A percentile compares a stretch with the other conserved stretches of the same genome.
Conservation (phyloP, 2,797 vertebrate species). For the Malacoctenus gilli region DNA sequence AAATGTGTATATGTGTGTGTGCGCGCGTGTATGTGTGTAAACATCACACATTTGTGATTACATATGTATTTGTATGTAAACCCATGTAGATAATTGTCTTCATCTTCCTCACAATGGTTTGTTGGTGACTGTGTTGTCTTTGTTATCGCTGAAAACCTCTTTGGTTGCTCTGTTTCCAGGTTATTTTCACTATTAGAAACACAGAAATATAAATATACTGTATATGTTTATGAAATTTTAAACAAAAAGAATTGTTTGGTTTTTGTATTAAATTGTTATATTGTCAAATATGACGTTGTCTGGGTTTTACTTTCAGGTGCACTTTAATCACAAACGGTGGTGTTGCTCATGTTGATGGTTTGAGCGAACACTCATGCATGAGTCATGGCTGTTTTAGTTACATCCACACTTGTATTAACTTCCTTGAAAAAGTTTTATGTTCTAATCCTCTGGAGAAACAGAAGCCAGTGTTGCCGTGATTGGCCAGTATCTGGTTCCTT, state of each 20-base stretch:
- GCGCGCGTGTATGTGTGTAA: conserved; percentile 50
- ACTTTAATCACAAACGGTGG: neutral
- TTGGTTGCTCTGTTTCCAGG: conserved; percentile 61
- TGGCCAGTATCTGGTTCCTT: conserved; percentile 55
- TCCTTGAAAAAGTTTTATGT: conserved; percentile 38
- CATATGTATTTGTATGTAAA: conserved; percentile 58
- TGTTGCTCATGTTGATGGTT: neutral
- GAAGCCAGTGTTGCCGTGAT: too few relatives aligned
- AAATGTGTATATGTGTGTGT: conserved; percentile 37
- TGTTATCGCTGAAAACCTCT: conserved; percentile 60
- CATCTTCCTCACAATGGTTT: conserved; percentile 51
- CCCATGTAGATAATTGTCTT: conserved; percentile 56
- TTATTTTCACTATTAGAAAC: conserved; percentile 76
- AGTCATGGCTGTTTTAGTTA: conserved; percentile 46
- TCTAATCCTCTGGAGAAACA: conserved; percentile 39
- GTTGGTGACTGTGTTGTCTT: conserved; percentile 60
- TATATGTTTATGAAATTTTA: conserved; percentile 81
- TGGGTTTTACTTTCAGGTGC: too few relatives aligned
- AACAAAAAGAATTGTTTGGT: conserved; percentile 69
- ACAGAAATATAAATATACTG: conserved; percentile 81
- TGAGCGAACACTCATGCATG: conserved; percentile 29
- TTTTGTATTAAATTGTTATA: conserved; percentile 86
- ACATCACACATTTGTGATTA: conserved; percentile 37
- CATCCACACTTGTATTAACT: conserved; percentile 23
- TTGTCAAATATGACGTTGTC: conserved; percentile 52